Evolutionary conservation across 2,113 vertebrate species (phyloP).

Genomic region (Eleginops maclovinus): DNA sequence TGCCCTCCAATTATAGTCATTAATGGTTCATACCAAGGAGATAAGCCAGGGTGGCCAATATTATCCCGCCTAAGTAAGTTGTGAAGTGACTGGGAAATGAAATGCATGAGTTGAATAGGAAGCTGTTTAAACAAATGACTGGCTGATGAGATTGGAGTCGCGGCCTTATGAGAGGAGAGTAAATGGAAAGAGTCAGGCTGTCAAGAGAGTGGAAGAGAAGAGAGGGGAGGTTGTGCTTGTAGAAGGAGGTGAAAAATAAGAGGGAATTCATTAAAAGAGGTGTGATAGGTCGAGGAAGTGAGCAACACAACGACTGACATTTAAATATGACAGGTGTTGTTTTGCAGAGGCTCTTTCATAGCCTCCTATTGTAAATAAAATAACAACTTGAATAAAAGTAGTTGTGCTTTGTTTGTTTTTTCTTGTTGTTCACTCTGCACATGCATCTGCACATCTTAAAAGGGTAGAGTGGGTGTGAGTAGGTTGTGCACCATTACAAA

Average conservation of each 20-base stretch:
- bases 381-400: neutral
- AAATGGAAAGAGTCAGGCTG: slow-evolving; percentile 4
- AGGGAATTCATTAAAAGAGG: slow-evolving; percentile 27
- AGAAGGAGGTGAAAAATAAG: slow-evolving; percentile 16
- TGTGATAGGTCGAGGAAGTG: slow-evolving; percentile 27
- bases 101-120: slow-evolving; percentile 41
- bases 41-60: slow-evolving; percentile 36
- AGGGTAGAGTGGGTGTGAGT: neutral
- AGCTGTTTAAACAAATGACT: slow-evolving; percentile 35
- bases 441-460: neutral
- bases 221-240: neutral
- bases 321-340: slow-evolving; percentile 1
- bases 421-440: slow-evolving; percentile 3
- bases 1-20: slow-evolving; percentile 48
- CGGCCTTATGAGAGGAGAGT: slow-evolving; percentile 14
- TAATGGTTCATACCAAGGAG: slow-evolving; percentile 38
- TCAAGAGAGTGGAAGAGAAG: neutral
- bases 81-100: slow-evolving; percentile 44
- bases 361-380: neutral
- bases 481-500: neutral
- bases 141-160: slow-evolving; percentile 26
- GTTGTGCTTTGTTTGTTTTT: neutral
- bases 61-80: slow-evolving; percentile 39
- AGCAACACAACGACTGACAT: neutral
- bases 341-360: neutral